phyloP scores from a whole-genome alignment of 2,113 vertebrate species.

The Albula glossodonta region DNA sequence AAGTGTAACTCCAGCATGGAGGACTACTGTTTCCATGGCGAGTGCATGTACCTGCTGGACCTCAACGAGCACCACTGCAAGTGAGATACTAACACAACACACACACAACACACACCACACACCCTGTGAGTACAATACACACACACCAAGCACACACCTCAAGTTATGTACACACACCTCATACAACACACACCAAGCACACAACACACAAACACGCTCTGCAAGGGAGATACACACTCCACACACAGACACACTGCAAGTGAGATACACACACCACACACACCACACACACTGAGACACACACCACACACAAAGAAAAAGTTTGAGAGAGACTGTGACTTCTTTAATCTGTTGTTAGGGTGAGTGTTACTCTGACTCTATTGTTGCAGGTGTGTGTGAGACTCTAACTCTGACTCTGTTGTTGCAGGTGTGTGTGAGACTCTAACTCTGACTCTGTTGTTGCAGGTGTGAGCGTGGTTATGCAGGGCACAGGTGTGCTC shows the following conservation, averaged over 20 bases:
- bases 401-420: neutral
- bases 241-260: too few relatives aligned
- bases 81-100: conserved; percentile 38
- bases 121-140: too few relatives aligned
- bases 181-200: too few relatives aligned
- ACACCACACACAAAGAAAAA: too few relatives aligned
- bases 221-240: too few relatives aligned
- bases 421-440: neutral
- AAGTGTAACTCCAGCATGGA: conserved; percentile 49
- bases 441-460: neutral
- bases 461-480: conserved; percentile 60
- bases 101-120: too few relatives aligned
- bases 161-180: too few relatives aligned
- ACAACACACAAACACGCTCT: too few relatives aligned
- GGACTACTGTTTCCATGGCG: conserved; percentile 61
- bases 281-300: too few relatives aligned
- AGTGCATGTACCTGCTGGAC: conserved; percentile 63
- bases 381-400: conserved; percentile 3
- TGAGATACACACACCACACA: too few relatives aligned
- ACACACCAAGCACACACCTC: too few relatives aligned
- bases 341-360: neutral
- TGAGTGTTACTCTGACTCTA: neutral
- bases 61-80: conserved; percentile 60
- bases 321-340: neutral
- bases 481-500: conserved; percentile 54